phyloP scores from a whole-genome alignment of 2,113 vertebrate species.

The Scophthalmus maximus region DNA sequence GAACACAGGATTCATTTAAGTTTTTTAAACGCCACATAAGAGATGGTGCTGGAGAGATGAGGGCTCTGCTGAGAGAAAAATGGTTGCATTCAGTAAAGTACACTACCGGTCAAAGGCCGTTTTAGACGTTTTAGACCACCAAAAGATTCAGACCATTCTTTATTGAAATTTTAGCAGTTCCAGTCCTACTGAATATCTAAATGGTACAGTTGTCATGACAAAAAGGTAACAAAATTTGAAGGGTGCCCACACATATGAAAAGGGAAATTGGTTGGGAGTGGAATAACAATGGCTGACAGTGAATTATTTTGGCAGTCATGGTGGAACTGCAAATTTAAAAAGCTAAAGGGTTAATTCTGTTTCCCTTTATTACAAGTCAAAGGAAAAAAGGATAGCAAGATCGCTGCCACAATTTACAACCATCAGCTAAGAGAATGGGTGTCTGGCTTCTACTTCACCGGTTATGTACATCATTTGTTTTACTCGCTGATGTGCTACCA shows the following conservation, averaged over 20 bases:
- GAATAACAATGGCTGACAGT: background rate
- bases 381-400: conserved; percentile 10
- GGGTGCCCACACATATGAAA: background rate
- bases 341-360: background rate
- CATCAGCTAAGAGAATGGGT: conserved; percentile 3
- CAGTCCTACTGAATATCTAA: background rate
- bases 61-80: conserved; percentile 8
- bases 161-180: background rate
- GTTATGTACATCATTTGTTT: conserved; percentile 22
- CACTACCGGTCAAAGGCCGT: background rate
- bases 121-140: background rate
- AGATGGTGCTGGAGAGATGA: background rate
- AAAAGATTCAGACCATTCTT: background rate
- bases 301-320: background rate
- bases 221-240: background rate
- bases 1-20: no score
- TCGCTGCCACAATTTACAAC: conserved; percentile 23
- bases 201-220: background rate
- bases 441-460: conserved; percentile 19
- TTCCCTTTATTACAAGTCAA: conserved; percentile 7
- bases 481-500: conserved; percentile 48
- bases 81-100: background rate
- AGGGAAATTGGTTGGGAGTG: background rate
- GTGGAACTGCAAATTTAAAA: background rate
- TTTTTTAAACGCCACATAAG: conserved; percentile 39